These are phyloP conservation scores for Paralvinella palmiformis DNA, from an alignment of 1,140 invertebrate species.

Conservation along the genomic window DNA sequence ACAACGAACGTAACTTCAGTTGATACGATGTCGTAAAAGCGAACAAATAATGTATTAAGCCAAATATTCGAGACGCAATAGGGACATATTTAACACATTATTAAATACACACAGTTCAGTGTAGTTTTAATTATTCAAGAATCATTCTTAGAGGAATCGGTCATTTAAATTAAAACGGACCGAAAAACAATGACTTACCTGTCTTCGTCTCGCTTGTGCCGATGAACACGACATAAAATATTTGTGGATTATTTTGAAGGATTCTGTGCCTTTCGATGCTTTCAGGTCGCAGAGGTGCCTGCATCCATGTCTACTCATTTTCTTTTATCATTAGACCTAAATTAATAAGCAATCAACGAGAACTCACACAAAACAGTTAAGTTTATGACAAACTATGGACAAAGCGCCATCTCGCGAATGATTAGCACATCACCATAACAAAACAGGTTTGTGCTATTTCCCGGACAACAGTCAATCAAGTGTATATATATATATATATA, in stretches of 20 bases:
- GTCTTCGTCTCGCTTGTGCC: slow-evolving; percentile 62
- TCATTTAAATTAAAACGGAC: slow-evolving; percentile 15
- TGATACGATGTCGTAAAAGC: neutral
- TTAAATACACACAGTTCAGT: neutral
- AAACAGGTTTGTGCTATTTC: too few species aligned
- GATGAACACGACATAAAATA: slow-evolving; percentile 69
- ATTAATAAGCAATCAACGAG: too few species aligned
- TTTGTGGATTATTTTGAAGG: slow-evolving; percentile 68
- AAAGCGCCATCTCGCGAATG: too few species aligned
- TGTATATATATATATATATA: too few species aligned
- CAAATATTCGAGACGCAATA: neutral
- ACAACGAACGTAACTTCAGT: neutral
- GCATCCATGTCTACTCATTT: slow-evolving; percentile 53
- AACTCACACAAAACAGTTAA: too few species aligned
- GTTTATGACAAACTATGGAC: too few species aligned
- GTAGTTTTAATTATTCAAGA: slow-evolving; percentile 2
- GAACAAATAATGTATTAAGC: neutral
- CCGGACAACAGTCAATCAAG: too few species aligned
- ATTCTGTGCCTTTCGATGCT: slow-evolving; percentile 64
- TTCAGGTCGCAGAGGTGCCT: slow-evolving; percentile 72
- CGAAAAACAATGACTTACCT: slow-evolving; percentile 55
- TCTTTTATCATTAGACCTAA: too few species aligned
- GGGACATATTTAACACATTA: neutral
- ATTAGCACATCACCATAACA: too few species aligned
- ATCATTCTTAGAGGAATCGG: neutral